phyloP scores from a whole-genome alignment of 2,888 invertebrate genomes.

The Drosophila cracens region DNA sequence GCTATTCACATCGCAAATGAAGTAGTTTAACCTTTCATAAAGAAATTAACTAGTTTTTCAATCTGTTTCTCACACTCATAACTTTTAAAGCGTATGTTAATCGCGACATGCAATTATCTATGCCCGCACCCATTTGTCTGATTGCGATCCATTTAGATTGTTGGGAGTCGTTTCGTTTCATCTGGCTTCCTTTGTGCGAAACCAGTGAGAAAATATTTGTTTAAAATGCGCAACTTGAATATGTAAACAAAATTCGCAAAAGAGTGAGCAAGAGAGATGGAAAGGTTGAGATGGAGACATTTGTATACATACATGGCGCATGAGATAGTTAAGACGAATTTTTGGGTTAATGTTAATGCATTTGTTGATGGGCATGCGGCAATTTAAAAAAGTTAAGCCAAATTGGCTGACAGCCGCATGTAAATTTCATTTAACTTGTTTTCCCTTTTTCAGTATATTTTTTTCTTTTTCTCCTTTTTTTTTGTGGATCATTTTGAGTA shows the following conservation, averaged over 20 bases:
- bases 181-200: conserved; percentile 55
- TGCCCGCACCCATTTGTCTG: conserved; percentile 44
- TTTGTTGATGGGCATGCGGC: conserved; percentile 66
- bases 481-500: conserved; percentile 30
- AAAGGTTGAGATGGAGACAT: conserved; percentile 2
- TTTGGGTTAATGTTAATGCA: conserved; percentile 78
- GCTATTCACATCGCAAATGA: conserved; percentile 3
- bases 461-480: conserved; percentile 33
- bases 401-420: conserved; percentile 72
- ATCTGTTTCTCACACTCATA: conserved; percentile 27
- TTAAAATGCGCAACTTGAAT: conserved; percentile 62
- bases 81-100: conserved; percentile 26
- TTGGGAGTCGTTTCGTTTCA: conserved; percentile 32
- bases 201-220: conserved; percentile 66
- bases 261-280: not conserved
- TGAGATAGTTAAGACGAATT: conserved; percentile 53
- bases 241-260: conserved; percentile 57
- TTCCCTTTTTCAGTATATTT: conserved; percentile 49
- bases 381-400: conserved; percentile 75
- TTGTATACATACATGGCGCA: not conserved
- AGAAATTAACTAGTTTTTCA: not conserved
- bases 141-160: conserved; percentile 38
- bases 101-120: conserved; percentile 23
- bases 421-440: conserved; percentile 75
- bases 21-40: not conserved